Conservation (phyloP, 2,113 vertebrate species). For the Sialia sialis region DNA sequence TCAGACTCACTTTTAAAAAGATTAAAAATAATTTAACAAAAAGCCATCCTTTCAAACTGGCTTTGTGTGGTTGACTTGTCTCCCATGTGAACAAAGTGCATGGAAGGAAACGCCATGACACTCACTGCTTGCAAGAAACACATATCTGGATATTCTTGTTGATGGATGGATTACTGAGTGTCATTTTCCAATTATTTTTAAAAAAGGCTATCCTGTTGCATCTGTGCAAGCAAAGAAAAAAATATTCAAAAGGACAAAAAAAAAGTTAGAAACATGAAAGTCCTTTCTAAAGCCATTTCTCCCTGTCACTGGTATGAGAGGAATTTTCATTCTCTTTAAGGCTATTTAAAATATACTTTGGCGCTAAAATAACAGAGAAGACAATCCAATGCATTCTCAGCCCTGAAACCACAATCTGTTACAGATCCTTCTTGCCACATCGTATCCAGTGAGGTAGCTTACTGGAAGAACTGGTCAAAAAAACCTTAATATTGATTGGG, state of each 20-base stretch:
- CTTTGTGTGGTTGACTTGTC: slow-evolving; percentile 21
- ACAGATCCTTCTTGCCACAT: slow-evolving; percentile 44
- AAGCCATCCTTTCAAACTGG: background rate
- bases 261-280: slow-evolving; percentile 63
- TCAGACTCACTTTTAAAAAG: slow-evolving; percentile 27
- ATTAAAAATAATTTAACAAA: background rate
- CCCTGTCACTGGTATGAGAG: slow-evolving; percentile 59
- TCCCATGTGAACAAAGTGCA: background rate
- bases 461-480: slow-evolving; percentile 50
- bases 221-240: slow-evolving; percentile 43
- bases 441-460: background rate
- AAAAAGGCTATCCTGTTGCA: slow-evolving; percentile 7
- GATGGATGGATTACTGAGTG: background rate
- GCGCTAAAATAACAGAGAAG: slow-evolving; percentile 71
- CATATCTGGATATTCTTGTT: background rate
- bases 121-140: background rate
- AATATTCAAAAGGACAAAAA: slow-evolving; percentile 52
- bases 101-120: background rate
- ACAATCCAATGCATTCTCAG: slow-evolving; percentile 62
- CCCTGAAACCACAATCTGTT: slow-evolving; percentile 58
- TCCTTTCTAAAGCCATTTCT: slow-evolving; percentile 71
- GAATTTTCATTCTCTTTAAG: slow-evolving; percentile 75
- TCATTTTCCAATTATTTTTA: slow-evolving; percentile 23
- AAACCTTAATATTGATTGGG: background rate
- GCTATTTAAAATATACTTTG: slow-evolving; percentile 73